Percentiles rank a stretch among this genome's conserved stretches.
Evolutionary conservation across 2,888 invertebrate genomes (phyloP).

Genomic region (Chrysomela aeneicollis): DNA sequence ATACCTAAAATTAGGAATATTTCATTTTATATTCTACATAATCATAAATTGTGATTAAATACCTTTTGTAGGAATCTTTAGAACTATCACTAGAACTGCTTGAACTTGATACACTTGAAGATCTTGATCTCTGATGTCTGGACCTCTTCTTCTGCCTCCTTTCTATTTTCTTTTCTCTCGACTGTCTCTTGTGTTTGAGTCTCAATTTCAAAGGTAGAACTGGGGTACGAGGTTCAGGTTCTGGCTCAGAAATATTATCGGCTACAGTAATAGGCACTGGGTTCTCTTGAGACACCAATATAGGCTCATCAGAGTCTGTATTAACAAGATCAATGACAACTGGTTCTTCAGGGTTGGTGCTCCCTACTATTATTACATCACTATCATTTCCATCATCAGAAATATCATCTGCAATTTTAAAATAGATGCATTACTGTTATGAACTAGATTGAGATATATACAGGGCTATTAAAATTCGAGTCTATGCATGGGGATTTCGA

Average conservation of each 20-base stretch:
- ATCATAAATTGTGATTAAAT: neutral
- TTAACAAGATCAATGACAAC: conserved; percentile 51
- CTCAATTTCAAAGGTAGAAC: conserved; percentile 49
- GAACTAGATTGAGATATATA: too few relatives aligned
- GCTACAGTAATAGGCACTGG: conserved; percentile 30
- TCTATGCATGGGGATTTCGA: too few relatives aligned
- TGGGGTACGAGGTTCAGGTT: conserved; percentile 37
- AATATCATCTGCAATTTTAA: conserved; percentile 44
- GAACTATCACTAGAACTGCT: conserved; percentile 36
- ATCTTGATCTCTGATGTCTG: conserved; percentile 26
- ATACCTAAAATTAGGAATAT: conserved; percentile 26
- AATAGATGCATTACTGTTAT: too few relatives aligned
- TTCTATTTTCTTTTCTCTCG: conserved; percentile 42
- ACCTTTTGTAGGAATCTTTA: conserved; percentile 37
- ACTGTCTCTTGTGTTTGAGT: conserved; percentile 48
- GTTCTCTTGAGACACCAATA: conserved; percentile 48
- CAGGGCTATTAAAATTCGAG: too few relatives aligned
- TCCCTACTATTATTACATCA: conserved; percentile 56
- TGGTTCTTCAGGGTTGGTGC: conserved; percentile 45
- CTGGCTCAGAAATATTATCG: conserved; percentile 29
- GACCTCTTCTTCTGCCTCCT: conserved; percentile 28
- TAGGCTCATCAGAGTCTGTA: conserved; percentile 53
- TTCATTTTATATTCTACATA: too few relatives aligned
- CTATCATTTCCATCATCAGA: conserved; percentile 56
- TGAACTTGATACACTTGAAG: conserved; percentile 30